A percentile compares a stretch with the other conserved stretches of the same genome.
Evolutionary conservation across 2,113 vertebrate species (phyloP).

Genomic region (Cavia aperea): DNA sequence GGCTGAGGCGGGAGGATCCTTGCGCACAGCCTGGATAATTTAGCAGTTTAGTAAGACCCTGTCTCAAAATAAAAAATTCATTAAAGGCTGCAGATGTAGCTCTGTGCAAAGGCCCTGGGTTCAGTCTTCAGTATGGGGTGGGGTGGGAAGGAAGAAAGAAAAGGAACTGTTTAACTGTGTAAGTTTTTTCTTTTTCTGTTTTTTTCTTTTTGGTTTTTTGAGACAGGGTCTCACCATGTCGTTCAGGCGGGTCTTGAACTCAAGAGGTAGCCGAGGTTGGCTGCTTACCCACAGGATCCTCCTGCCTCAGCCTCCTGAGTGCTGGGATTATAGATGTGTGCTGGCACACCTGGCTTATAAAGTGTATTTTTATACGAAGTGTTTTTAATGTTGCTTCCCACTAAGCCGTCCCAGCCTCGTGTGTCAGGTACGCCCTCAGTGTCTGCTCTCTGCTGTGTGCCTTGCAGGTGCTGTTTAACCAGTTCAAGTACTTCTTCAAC

Average conservation of each 20-base stretch:
- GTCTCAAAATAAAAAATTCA: neutral
- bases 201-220: neutral
- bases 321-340: neutral
- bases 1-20: neutral
- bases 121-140: neutral
- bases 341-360: neutral
- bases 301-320: neutral
- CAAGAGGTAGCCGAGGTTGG: neutral
- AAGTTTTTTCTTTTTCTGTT: rapidly evolving
- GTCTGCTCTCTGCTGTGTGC: neutral
- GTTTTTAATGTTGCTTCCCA: too few relatives aligned
- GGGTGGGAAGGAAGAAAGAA: neutral
- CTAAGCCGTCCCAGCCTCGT: rapidly evolving
- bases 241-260: neutral
- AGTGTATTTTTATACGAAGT: rapidly evolving
- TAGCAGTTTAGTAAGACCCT: neutral
- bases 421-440: rapidly evolving
- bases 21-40: neutral
- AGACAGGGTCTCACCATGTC: neutral
- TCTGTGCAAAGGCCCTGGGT: neutral
- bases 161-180: rapidly evolving
- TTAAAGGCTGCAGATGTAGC: neutral
- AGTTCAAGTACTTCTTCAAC: conserved; percentile 99
- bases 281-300: neutral
- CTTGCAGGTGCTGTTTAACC: conserved; percentile 91